Conservation (phyloP, 2,888 invertebrate species). For the Melipona beecheii region DNA sequence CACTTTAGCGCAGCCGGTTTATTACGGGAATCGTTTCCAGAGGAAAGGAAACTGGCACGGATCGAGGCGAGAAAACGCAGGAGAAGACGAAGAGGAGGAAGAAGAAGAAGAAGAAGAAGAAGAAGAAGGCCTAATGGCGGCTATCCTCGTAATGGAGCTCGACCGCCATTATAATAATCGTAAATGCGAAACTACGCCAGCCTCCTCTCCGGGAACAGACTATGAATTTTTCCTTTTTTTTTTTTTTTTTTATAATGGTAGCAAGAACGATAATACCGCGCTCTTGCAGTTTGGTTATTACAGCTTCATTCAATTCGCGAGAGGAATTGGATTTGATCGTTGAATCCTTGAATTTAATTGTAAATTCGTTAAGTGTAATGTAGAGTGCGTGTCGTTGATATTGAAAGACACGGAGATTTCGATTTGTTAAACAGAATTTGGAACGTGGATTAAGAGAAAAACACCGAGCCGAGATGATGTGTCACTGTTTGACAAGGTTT, state of each 20-base stretch:
- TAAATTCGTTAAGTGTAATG: no score
- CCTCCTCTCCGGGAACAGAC: constrained; percentile 1
- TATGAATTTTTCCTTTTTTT: constrained; percentile 30
- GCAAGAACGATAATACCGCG: constrained; percentile 37
- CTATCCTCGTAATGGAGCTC: constrained; percentile 53
- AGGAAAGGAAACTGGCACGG: constrained; percentile 10
- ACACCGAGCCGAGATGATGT: no score
- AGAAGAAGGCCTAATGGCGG: constrained; percentile 43
- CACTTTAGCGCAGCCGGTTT: constrained; percentile 51
- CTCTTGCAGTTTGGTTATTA: constrained; percentile 25
- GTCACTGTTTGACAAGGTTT: no score
- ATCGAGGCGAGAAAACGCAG: constrained; percentile 26
- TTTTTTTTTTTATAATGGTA: constrained; percentile 13
- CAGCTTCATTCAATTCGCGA: neutral
- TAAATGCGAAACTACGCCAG: constrained; percentile 58
- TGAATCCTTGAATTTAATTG: no score
- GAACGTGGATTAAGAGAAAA: no score
- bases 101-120: constrained; percentile 32
- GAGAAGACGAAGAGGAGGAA: constrained; percentile 27
- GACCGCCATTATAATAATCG: constrained; percentile 64
- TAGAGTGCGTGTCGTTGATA: no score
- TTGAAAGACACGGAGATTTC: no score
- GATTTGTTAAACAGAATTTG: no score
- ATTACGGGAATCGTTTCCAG: constrained; percentile 51
- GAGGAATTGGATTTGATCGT: neutral